phyloP scores from a whole-genome alignment of 2,113 vertebrate genomes.

The Peromyscus californicus region DNA sequence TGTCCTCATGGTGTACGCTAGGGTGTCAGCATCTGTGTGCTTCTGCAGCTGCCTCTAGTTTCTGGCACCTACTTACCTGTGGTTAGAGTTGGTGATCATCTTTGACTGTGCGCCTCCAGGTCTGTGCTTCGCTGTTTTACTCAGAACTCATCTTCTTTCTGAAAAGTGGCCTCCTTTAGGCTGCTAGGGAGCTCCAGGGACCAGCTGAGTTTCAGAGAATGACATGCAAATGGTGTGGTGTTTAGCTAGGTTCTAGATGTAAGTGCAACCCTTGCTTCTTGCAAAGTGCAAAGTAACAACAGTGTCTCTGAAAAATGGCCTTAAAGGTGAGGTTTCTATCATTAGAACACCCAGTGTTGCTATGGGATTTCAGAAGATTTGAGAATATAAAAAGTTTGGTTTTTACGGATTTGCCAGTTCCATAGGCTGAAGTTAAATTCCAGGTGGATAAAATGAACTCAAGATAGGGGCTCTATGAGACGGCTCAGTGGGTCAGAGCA shows the following conservation, averaged over 20 bases:
- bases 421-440: constrained; percentile 13
- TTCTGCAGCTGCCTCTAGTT: constrained; percentile 2
- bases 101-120: neutral
- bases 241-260: constrained; percentile 25
- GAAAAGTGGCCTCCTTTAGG: constrained; percentile 40
- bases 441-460: constrained; percentile 3
- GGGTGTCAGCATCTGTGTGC: neutral
- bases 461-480: neutral
- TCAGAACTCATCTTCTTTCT: constrained; percentile 35
- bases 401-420: neutral
- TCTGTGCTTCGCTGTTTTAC: constrained; percentile 37
- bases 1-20: neutral
- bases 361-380: constrained; percentile 5
- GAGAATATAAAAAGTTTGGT: neutral
- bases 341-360: neutral
- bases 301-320: neutral
- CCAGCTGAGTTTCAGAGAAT: constrained; percentile 7
- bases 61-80: neutral
- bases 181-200: constrained; percentile 9
- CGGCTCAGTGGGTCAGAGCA: neutral
- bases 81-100: constrained; percentile 16
- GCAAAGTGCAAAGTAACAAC: neutral
- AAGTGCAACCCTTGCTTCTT: neutral
- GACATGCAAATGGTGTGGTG: neutral
- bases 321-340: neutral